phyloP scores from a whole-genome alignment of 23 tunicate genomes.

The Ciona savignyi region DNA sequence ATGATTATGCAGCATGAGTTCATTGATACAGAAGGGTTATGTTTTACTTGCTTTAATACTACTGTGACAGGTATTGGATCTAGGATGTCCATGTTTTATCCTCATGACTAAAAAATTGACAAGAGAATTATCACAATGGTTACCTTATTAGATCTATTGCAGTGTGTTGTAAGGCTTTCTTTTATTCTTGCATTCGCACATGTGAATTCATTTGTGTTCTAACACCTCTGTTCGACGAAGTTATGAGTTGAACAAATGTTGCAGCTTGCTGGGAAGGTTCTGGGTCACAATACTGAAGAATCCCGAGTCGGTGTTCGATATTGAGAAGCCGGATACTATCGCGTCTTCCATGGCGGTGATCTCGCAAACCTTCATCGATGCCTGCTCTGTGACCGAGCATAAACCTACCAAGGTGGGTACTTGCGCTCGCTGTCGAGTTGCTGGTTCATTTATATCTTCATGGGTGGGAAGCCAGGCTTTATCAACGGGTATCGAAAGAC shows the following conservation, averaged over 20 bases:
- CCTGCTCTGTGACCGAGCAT: constrained; percentile 75
- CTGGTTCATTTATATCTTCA: too few relatives aligned
- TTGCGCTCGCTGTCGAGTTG: too few relatives aligned
- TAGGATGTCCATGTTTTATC: too few relatives aligned
- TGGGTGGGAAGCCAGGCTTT: too few relatives aligned
- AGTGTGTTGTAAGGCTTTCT: background rate
- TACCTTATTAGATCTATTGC: background rate
- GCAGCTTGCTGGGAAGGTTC: constrained; percentile 64
- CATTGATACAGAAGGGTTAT: too few relatives aligned
- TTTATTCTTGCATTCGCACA: background rate
- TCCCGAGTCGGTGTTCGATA: constrained; percentile 90
- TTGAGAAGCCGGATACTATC: constrained; percentile 88
- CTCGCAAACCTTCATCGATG: constrained; percentile 93
- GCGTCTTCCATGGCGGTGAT: constrained; percentile 89
- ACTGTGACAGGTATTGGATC: too few relatives aligned
- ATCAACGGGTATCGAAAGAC: too few relatives aligned
- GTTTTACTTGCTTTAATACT: too few relatives aligned
- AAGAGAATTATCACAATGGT: background rate
- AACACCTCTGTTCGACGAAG: too few relatives aligned
- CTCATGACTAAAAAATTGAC: background rate
- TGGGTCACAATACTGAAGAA: constrained; percentile 93
- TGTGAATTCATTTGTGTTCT: too few relatives aligned
- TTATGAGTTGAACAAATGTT: too few relatives aligned
- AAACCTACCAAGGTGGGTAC: constrained; percentile 70
- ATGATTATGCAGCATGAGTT: too few relatives aligned